Conservation (phyloP, 2,797 vertebrate species). For the Propithecus perrieri region DNA sequence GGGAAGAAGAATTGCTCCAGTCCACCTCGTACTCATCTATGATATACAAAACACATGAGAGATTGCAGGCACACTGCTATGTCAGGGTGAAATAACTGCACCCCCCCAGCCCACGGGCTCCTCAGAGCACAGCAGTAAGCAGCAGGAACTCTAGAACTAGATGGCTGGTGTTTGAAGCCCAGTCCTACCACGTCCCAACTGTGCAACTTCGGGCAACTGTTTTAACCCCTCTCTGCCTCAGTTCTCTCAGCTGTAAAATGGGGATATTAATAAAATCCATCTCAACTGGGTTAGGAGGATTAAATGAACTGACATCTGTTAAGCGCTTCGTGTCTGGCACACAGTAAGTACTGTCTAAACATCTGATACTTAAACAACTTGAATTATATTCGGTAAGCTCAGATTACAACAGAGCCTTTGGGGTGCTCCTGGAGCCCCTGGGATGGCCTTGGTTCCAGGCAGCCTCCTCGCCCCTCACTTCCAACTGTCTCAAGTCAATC, state of each 20-base stretch:
- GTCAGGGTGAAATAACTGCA: background rate
- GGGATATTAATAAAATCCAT: background rate
- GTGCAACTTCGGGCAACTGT: background rate
- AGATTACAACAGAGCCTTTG: background rate
- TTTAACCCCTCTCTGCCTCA: background rate
- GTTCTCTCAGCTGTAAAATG: background rate
- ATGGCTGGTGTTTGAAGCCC: background rate
- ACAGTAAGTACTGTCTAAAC: background rate
- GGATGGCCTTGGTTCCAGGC: background rate
- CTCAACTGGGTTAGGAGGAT: background rate
- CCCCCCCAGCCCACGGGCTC: background rate
- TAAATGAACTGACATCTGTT: background rate
- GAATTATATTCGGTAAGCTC: background rate
- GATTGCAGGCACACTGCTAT: background rate
- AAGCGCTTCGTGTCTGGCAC: background rate
- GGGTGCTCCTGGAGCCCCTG: background rate
- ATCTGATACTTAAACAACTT: background rate
- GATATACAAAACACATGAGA: constrained; percentile 65
- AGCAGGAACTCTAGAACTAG: no score
- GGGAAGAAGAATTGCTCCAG: constrained; percentile 90
- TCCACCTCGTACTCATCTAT: constrained; percentile 91
- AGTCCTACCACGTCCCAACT: background rate
- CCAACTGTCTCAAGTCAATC: background rate
- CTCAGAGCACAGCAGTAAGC: background rate
- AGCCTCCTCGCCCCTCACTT: background rate